Conservation (phyloP, 1,140 invertebrate genomes). For the Amyelois transitella region DNA sequence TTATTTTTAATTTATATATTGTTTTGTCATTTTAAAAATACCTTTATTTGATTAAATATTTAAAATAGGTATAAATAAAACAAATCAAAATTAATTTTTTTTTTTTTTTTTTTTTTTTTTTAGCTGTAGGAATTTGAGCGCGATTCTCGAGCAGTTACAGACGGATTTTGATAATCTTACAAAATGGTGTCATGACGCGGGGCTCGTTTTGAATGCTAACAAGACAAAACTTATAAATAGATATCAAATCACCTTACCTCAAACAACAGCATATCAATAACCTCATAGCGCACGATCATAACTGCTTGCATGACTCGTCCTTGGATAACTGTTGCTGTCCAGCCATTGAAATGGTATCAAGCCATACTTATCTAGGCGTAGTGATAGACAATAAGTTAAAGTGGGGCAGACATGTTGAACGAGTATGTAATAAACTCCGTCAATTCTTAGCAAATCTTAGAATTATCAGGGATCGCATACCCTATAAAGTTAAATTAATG, state of each 20-base stretch:
- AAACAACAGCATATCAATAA: background rate
- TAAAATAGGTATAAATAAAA: too few species aligned
- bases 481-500: conserved; percentile 18
- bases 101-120: too few species aligned
- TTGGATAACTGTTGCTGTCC: conserved; percentile 7
- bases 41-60: too few species aligned
- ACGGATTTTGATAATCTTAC: background rate
- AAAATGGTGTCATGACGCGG: background rate
- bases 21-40: too few species aligned
- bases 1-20: too few species aligned
- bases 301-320: conserved; percentile 10
- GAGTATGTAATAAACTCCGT: conserved; percentile 20
- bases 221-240: conserved; percentile 15
- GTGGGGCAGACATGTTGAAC: conserved; percentile 19
- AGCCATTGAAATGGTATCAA: conserved; percentile 7
- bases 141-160: background rate
- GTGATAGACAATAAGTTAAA: conserved; percentile 22
- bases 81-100: too few species aligned
- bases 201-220: background rate
- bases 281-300: conserved; percentile 15
- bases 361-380: conserved; percentile 19
- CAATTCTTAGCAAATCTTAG: conserved; percentile 15
- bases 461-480: too few species aligned
- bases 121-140: background rate
- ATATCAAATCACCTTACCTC: conserved; percentile 17